Percentiles rank a stretch among this genome's conserved stretches.
Conservation (phyloP, 2,113 vertebrate genomes). For the Phasianus colchicus region DNA sequence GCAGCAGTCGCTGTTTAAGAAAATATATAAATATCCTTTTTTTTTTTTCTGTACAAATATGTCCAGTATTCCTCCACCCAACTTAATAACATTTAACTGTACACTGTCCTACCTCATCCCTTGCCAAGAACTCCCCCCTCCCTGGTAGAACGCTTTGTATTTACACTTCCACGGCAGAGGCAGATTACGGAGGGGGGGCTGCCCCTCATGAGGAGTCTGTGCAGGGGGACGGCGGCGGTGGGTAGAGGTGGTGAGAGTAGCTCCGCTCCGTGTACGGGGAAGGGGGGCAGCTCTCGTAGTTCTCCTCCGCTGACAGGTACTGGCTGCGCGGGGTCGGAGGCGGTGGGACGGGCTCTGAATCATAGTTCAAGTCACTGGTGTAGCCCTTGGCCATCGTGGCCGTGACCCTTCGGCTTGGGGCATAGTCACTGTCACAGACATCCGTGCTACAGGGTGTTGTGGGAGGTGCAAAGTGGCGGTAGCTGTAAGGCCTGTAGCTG, state of each 20-base stretch:
- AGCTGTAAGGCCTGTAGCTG: conserved; percentile 95
- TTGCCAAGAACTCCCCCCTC: conserved; percentile 77
- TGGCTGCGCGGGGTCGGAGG: conserved; percentile 96
- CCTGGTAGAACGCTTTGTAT: conserved; percentile 81
- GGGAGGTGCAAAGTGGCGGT: conserved; percentile 95
- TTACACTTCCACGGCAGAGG: conserved; percentile 80
- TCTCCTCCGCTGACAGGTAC: conserved; percentile 97
- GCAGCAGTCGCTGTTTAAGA: conserved; percentile 95
- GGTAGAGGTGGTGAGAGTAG: conserved; percentile 97
- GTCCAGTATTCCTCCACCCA: conserved; percentile 73
- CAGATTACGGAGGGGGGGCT: conserved; percentile 68
- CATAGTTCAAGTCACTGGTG: conserved; percentile 95
- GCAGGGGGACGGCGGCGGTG: conserved; percentile 93
- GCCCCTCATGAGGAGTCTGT: conserved; percentile 94
- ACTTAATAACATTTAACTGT: conserved; percentile 78
- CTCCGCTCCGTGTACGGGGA: conserved; percentile 96
- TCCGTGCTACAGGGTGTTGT: conserved; percentile 98
- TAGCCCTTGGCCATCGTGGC: conserved; percentile 85
- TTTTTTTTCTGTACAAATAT: conserved; percentile 94
- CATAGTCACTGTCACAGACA: conserved; percentile 97
- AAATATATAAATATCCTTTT: conserved; percentile 99
- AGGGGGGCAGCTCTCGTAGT: conserved; percentile 97
- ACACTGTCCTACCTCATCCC: conserved; percentile 71
- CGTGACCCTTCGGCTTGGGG: conserved; percentile 85
- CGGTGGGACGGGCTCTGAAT: conserved; percentile 95